These are phyloP conservation scores for Bovichtus variegatus DNA, from an alignment of 2,797 vertebrate species.

Conservation along the genomic window DNA sequence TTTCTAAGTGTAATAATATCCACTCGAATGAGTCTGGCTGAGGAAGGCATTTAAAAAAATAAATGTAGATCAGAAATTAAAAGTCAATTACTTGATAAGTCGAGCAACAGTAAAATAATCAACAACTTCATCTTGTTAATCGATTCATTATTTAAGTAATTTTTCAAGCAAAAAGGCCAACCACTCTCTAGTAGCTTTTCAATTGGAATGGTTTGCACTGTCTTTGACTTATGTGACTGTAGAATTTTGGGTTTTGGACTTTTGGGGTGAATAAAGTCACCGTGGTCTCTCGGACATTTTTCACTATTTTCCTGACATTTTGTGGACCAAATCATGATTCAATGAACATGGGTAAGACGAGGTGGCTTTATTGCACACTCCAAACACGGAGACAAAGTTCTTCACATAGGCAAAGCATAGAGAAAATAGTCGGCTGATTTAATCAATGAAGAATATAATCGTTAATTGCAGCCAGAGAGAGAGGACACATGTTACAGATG, in stretches of 20 bases:
- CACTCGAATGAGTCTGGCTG: background rate
- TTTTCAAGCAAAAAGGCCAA: background rate
- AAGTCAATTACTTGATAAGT: background rate
- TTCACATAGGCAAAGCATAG: background rate
- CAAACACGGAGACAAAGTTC: background rate
- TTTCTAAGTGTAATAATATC: background rate
- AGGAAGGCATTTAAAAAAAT: background rate
- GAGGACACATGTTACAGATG: constrained; percentile 40
- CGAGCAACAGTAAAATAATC: background rate
- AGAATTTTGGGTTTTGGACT: background rate
- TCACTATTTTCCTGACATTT: background rate
- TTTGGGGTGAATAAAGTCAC: background rate
- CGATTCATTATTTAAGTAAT: background rate
- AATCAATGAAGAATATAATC: background rate
- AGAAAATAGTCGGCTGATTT: background rate
- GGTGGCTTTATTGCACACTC: background rate
- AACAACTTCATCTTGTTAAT: background rate
- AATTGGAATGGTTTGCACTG: background rate
- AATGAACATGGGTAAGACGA: background rate
- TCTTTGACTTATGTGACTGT: background rate
- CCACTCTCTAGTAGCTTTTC: background rate
- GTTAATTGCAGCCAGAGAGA: background rate
- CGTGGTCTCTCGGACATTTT: background rate
- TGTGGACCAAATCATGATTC: background rate
- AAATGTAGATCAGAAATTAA: background rate